These are phyloP conservation scores for Reticulitermes speratus DNA, from an alignment of 1,140 invertebrate genomes.

Conservation along the genomic window DNA sequence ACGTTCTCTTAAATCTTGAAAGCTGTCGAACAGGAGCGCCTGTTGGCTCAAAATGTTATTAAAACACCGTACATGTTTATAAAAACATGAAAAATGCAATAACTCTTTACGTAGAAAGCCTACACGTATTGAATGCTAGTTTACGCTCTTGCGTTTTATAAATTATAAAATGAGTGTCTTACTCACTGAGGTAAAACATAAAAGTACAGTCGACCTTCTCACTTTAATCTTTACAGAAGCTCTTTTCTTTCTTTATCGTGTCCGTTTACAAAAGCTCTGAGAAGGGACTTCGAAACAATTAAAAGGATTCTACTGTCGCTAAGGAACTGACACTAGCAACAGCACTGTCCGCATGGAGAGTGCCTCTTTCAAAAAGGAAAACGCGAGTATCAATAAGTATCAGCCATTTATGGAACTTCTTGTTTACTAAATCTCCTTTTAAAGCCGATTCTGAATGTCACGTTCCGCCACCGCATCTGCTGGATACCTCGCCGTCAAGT, in stretches of 20 bases:
- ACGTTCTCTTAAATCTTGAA: background rate
- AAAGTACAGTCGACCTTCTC: background rate
- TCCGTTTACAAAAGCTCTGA: background rate
- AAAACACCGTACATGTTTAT: background rate
- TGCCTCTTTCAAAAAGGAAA: background rate
- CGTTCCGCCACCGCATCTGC: background rate
- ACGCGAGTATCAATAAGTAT: background rate
- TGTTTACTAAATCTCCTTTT: no score
- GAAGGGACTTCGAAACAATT: background rate
- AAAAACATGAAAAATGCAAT: background rate
- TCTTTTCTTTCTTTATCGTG: no score
- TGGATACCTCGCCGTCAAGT: no score
- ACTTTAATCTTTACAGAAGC: no score
- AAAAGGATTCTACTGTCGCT: background rate
- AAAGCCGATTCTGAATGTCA: background rate
- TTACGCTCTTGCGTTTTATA: background rate
- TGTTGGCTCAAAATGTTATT: no score
- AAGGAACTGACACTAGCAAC: background rate
- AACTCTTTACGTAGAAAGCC: background rate
- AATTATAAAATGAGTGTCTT: background rate
- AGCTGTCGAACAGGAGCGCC: background rate
- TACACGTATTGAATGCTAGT: background rate
- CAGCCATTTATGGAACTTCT: no score
- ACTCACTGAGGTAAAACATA: background rate
- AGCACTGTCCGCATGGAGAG: background rate